Conservation (phyloP, 2,113 vertebrate species). For the Pelusios castaneus region DNA sequence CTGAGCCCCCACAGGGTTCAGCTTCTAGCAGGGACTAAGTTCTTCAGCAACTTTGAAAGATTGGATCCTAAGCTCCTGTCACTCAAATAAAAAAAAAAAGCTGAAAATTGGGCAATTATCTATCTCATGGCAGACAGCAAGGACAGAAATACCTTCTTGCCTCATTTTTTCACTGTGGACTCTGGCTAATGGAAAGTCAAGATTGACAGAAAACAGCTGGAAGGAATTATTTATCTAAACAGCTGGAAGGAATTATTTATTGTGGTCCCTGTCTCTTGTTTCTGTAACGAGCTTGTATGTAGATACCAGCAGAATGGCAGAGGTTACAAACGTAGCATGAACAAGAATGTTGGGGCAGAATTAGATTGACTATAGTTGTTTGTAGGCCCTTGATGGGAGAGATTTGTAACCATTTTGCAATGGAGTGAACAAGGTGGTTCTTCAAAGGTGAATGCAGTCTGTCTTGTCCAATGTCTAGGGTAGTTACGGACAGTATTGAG, state of each 20-base stretch:
- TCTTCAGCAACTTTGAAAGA: neutral
- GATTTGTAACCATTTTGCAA: neutral
- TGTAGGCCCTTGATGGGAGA: neutral
- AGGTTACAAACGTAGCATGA: neutral
- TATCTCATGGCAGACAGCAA: neutral
- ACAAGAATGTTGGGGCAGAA: neutral
- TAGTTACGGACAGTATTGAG: neutral
- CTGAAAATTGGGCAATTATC: neutral
- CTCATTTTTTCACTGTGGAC: neutral
- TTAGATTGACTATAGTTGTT: neutral
- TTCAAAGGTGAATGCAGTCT: neutral
- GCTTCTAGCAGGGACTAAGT: neutral
- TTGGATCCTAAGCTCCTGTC: neutral
- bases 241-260: neutral
- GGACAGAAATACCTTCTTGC: neutral
- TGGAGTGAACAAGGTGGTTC: neutral
- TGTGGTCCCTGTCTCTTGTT: neutral
- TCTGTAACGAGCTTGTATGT: neutral
- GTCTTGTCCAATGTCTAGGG: neutral
- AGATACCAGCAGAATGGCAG: neutral
- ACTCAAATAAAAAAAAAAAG: neutral
- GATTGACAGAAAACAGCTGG: neutral
- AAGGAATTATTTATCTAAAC: accelerated
- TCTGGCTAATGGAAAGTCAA: neutral
- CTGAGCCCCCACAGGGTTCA: neutral